A percentile compares a stretch with the other conserved stretches of the same genome.
These are phyloP conservation scores for Bombus huntii DNA, from an alignment of 1,140 invertebrate species.

Conservation along the genomic window DNA sequence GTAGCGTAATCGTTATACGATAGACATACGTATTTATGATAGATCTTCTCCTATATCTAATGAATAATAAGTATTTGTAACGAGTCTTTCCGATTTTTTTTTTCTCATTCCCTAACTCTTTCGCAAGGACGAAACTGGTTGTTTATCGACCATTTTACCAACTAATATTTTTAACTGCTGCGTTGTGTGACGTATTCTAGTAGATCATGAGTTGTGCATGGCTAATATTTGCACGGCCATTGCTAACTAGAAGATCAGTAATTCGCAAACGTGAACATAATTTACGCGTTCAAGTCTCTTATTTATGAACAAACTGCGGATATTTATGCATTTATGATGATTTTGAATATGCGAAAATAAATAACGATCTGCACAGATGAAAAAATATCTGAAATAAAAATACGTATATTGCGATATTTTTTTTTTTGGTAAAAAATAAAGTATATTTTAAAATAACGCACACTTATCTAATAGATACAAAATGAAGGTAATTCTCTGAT, in stretches of 20 bases:
- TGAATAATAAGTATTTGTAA: neutral
- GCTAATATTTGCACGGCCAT: neutral
- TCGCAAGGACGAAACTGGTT: neutral
- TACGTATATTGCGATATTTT: no score
- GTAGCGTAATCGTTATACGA: neutral
- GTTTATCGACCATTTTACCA: neutral
- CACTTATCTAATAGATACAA: neutral
- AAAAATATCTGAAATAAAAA: no score
- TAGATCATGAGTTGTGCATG: neutral
- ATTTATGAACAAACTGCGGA: neutral
- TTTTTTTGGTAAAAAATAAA: no score
- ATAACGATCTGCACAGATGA: no score
- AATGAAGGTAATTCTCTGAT: neutral
- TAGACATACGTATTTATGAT: neutral
- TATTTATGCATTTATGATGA: no score
- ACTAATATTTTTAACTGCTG: neutral
- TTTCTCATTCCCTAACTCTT: neutral
- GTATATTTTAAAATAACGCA: neutral
- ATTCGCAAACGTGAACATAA: no score
- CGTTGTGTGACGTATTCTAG: neutral
- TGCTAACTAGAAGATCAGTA: neutral
- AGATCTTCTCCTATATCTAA: neutral
- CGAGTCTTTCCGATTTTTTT: neutral
- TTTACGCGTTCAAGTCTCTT: neutral
- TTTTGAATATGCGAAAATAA: no score